Conservation (phyloP, 2,888 invertebrate species). For the Dolichopus griseipennis region DNA sequence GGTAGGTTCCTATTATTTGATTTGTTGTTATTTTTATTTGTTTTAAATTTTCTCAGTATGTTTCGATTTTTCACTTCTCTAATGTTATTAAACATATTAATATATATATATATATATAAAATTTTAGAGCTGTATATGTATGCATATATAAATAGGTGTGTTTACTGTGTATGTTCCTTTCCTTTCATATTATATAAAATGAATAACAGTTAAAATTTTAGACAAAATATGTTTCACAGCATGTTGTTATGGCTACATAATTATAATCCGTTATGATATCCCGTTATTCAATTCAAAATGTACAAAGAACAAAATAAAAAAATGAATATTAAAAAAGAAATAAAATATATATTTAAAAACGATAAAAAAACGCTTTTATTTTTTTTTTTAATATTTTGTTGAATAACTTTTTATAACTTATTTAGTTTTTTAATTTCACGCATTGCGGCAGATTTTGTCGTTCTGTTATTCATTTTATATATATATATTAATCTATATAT, state of each 20-base stretch:
- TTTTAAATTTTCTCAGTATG: too few species aligned
- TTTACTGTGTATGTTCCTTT: too few species aligned
- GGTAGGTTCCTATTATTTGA: too few species aligned
- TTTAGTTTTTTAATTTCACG: conserved; percentile 1
- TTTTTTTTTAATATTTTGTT: conserved; percentile 1
- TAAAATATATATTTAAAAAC: not conserved
- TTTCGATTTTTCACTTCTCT: too few species aligned
- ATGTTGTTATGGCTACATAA: not conserved
- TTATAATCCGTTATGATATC: not conserved
- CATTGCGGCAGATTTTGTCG: not conserved
- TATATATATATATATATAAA: too few species aligned
- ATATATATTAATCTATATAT: too few species aligned
- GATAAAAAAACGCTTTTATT: not conserved
- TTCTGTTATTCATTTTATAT: not conserved
- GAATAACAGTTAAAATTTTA: not conserved
- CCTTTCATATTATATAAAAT: too few species aligned
- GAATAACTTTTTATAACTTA: not conserved
- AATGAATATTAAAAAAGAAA: not conserved
- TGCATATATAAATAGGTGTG: too few species aligned
- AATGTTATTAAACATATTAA: too few species aligned
- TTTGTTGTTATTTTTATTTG: too few species aligned
- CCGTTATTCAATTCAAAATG: not conserved
- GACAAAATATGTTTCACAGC: not conserved
- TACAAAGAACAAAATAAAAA: not conserved
- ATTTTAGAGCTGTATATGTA: too few species aligned